Base-by-base conservation (phyloP, 1,140 invertebrate species). In the Aphis craccivora region DNA sequence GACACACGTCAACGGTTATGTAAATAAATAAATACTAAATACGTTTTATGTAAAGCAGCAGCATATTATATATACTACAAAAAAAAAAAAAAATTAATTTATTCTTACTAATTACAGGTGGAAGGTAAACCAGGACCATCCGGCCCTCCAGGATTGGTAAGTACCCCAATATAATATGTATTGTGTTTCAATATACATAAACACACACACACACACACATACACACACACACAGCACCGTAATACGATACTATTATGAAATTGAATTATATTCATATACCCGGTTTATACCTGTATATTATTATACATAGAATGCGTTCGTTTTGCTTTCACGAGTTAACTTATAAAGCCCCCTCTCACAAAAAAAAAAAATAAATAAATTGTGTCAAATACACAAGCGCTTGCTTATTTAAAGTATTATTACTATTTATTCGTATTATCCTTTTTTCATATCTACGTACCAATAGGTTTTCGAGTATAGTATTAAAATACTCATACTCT, bases 81-180 rank as follows among this genome's bases (percentile, higher is more conserved):
- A 81, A 83, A 48, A 81, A 53, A 48, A 4, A 25, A 81, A 53
- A 48, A 4, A 25, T 81, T 91, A 83, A 91, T 91, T 81, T n/a
- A 37, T 51, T 86, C 37, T 93, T 40, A 18, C 25, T 84, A 53
- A 84, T 93, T 86, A 86, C 81, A 93, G 91, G 91, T 93, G 8
- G 91, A 93, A 93, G 91, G 91, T n/a, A 93, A 93, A 93, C 91
- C 86, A 93, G 91, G 91, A 84, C 91, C 81, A 86, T 81, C 91
- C 91, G 91, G 91, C 11, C 81, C 91, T 86, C 91, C 91, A 93
- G 91, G 91, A 84, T 55, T 93, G 91, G 96, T 96, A 93, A 95
- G 95, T 94, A 94, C 95, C 14, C 55, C 7, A 18, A 18, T 76
- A 76, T n/a, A 76, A n/a, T 76, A 18, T 76, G 60, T 76, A 76